Evolutionary conservation across 2,113 vertebrate species (phyloP).

Genomic region (Acanthochromis polyacanthus): DNA sequence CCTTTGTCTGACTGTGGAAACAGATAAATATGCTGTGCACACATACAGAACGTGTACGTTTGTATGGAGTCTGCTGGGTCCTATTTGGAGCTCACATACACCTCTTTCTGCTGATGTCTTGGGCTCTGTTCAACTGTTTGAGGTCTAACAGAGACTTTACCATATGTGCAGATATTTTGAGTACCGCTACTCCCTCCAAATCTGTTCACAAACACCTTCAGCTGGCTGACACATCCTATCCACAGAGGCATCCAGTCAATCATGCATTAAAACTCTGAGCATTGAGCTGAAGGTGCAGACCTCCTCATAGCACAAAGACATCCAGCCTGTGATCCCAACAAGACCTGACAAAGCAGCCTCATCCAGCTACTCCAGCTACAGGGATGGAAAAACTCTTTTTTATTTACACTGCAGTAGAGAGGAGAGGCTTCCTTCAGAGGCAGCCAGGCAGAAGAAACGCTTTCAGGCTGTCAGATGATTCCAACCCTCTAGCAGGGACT

Average conservation of each 20-base stretch:
- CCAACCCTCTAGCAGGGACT: not conserved
- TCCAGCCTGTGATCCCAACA: slow-evolving; percentile 20
- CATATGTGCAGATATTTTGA: slow-evolving; percentile 8
- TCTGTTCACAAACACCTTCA: slow-evolving; percentile 9
- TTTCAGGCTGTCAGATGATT: not conserved
- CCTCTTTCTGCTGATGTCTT: not conserved
- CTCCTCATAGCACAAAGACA: slow-evolving; percentile 19
- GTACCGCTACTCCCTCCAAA: not conserved
- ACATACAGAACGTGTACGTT: not conserved
- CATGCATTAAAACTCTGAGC: slow-evolving; percentile 21
- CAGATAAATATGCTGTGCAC: slow-evolving; percentile 12
- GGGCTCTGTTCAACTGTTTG: not conserved
- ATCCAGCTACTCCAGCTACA: slow-evolving; percentile 6
- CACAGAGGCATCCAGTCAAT: slow-evolving; percentile 18
- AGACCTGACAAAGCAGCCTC: slow-evolving; percentile 23
- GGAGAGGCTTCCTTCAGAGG: not conserved
- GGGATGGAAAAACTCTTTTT: slow-evolving; percentile 1
- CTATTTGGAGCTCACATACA: not conserved
- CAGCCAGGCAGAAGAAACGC: not conserved
- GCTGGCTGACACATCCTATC: slow-evolving; percentile 8
- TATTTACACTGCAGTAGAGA: not conserved
- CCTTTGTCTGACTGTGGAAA: not conserved
- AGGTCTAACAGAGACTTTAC: slow-evolving; percentile 1
- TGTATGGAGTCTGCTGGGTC: not conserved
- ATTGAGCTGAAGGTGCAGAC: slow-evolving; percentile 2